Evolutionary conservation across 2,888 invertebrate species (phyloP).

Genomic region (Carcina quercana): DNA sequence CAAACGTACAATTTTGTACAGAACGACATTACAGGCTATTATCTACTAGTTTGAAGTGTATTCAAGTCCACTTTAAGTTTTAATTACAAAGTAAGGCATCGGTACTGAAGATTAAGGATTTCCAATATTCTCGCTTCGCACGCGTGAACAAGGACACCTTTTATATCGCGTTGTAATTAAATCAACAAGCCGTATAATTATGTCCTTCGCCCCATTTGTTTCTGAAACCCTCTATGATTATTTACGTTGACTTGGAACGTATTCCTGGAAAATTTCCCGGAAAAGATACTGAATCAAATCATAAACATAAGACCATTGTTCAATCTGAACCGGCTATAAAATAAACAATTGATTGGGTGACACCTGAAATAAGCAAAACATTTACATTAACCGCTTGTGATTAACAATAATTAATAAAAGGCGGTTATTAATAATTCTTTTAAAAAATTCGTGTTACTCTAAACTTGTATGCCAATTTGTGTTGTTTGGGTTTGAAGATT

Average conservation of each 20-base stretch:
- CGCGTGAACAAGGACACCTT: constrained; percentile 69
- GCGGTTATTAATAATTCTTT: too few species aligned
- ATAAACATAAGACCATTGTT: too few species aligned
- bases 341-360: too few species aligned
- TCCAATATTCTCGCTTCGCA: constrained; percentile 33
- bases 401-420: constrained; percentile 13
- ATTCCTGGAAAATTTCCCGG: too few species aligned
- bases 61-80: constrained; percentile 1
- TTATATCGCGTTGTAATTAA: constrained; percentile 58
- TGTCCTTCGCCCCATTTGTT: constrained; percentile 67
- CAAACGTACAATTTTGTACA: constrained; percentile 2
- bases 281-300: too few species aligned
- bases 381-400: constrained; percentile 26
- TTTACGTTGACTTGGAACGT: too few species aligned
- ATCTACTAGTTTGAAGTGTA: background rate
- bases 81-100: constrained; percentile 40
- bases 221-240: constrained; percentile 60
- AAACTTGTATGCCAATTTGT: too few species aligned
- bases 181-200: constrained; percentile 52
- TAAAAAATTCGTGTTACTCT: too few species aligned
- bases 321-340: too few species aligned
- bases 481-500: too few species aligned
- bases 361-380: constrained; percentile 68
- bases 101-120: constrained; percentile 38
- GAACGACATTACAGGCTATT: background rate